Evolutionary conservation across 2,888 invertebrate species (phyloP).

Genomic region (Drosophila stalkeri): DNA sequence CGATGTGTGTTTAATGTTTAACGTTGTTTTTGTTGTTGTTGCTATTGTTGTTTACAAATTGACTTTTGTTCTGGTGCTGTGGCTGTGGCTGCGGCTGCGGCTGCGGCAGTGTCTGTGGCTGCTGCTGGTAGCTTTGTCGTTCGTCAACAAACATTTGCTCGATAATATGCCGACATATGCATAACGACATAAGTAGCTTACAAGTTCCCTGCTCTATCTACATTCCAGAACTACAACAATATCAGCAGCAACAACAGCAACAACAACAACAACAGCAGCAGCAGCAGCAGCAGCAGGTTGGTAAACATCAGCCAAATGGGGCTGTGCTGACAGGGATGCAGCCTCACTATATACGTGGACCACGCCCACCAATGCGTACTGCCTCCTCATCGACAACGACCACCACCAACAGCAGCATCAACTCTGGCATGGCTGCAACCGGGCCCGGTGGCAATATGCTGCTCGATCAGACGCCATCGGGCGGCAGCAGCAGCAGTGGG

Average conservation of each 20-base stretch:
- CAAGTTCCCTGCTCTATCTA: constrained; percentile 10
- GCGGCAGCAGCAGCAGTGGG: constrained; percentile 84
- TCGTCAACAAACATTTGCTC: constrained; percentile 64
- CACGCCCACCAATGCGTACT: constrained; percentile 85
- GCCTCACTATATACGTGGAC: constrained; percentile 84
- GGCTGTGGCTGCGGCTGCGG: background rate
- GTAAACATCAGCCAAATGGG: constrained; percentile 84
- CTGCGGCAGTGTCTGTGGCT: background rate
- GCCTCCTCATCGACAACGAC: constrained; percentile 80
- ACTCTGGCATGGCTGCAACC: constrained; percentile 24
- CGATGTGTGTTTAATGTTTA: constrained; percentile 62
- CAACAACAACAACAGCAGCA: constrained; percentile 53
- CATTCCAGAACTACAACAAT: constrained; percentile 73
- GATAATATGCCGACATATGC: constrained; percentile 76
- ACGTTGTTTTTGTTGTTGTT: constrained; percentile 52
- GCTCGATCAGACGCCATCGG: constrained; percentile 82
- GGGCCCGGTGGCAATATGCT: constrained; percentile 51
- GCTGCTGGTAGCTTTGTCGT: background rate
- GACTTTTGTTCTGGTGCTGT: constrained; percentile 3
- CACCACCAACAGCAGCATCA: constrained; percentile 49
- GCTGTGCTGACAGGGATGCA: constrained; percentile 79
- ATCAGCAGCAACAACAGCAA: constrained; percentile 70
- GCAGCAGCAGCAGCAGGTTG: constrained; percentile 77
- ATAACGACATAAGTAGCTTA: constrained; percentile 73
- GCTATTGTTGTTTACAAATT: constrained; percentile 13